phyloP scores from a whole-genome alignment of 2,888 invertebrate genomes.

The Monopis laevigella region DNA sequence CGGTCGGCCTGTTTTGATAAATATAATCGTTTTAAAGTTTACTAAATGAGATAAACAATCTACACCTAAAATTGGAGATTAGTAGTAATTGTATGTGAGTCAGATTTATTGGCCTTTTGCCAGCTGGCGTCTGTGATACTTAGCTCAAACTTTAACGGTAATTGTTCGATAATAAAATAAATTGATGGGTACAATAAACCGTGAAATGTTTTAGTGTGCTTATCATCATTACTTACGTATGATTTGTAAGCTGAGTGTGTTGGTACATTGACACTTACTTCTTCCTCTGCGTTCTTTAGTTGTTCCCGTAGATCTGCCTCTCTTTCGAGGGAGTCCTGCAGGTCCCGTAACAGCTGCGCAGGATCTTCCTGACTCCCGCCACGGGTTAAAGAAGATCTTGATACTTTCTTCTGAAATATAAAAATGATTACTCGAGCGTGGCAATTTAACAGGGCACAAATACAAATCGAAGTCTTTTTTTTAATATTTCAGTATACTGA shows the following conservation, averaged over 20 bases:
- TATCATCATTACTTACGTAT: not conserved
- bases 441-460: too few species aligned
- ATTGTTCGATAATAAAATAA: constrained; percentile 11
- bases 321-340: constrained; percentile 91
- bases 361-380: constrained; percentile 86
- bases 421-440: not conserved
- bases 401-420: constrained; percentile 65
- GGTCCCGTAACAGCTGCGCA: constrained; percentile 82
- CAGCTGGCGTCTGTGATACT: constrained; percentile 35
- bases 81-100: constrained; percentile 17
- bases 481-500: too few species aligned
- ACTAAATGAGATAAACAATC: constrained; percentile 4
- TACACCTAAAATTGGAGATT: not conserved
- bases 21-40: constrained; percentile 20
- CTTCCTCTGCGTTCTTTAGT: constrained; percentile 91
- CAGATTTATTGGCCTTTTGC: constrained; percentile 38
- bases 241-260: too few species aligned
- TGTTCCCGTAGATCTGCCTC: constrained; percentile 95
- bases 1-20: constrained; percentile 52
- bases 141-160: not conserved
- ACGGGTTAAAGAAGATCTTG: constrained; percentile 77
- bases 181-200: constrained; percentile 9
- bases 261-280: constrained; percentile 73
- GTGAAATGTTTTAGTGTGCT: too few species aligned
- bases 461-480: too few species aligned